Evolutionary conservation across 1,140 invertebrate species (phyloP).

Genomic region (Lasioglossum baleicum): DNA sequence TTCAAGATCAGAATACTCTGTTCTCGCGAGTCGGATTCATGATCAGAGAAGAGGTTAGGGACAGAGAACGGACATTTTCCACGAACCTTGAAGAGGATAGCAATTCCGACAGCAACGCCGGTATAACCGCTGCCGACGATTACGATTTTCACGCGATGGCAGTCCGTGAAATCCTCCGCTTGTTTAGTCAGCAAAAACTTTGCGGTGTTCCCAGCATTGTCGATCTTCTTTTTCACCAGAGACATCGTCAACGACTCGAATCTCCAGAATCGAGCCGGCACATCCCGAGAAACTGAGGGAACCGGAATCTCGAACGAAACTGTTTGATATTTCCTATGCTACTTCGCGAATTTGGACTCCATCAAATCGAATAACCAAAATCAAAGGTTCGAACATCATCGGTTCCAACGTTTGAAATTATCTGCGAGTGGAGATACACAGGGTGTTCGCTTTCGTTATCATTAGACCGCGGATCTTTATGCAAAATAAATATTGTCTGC

Average conservation of each 20-base stretch:
- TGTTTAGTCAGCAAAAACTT: constrained; percentile 71
- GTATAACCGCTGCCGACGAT: constrained; percentile 70
- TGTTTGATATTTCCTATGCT: not conserved
- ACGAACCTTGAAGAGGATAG: constrained; percentile 72
- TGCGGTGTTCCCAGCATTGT: constrained; percentile 61
- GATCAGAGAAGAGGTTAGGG: not conserved
- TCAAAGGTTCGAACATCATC: constrained; percentile 20
- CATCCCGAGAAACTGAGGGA: constrained; percentile 19
- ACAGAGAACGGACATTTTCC: too few species aligned
- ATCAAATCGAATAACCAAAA: constrained; percentile 14
- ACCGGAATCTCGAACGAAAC: constrained; percentile 4
- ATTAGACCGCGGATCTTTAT: too few species aligned
- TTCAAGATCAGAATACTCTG: not conserved
- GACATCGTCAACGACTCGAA: constrained; percentile 45
- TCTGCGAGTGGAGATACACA: not conserved
- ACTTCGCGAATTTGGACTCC: constrained; percentile 35
- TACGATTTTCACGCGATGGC: constrained; percentile 70
- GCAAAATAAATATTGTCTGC: too few species aligned
- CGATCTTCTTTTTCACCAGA: constrained; percentile 57
- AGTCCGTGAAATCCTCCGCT: constrained; percentile 63
- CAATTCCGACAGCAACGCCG: constrained; percentile 70
- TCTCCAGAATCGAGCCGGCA: not conserved
- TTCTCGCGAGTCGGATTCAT: not conserved
- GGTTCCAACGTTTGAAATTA: constrained; percentile 23
- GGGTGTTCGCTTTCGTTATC: too few species aligned